phyloP scores from a whole-genome alignment of 2,113 vertebrate genomes.

The Morone chrysops region DNA sequence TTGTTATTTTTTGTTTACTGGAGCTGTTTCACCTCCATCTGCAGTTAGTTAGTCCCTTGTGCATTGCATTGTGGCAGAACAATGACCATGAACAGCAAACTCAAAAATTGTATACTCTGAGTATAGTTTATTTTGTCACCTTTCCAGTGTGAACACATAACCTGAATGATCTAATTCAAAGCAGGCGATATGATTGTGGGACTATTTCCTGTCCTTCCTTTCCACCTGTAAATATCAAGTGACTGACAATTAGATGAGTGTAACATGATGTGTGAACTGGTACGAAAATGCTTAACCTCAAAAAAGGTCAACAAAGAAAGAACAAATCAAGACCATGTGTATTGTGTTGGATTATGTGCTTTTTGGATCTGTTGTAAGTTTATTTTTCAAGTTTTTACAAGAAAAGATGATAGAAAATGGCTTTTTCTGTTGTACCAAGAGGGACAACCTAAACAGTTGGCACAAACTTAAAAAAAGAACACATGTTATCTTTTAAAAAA shows the following conservation, averaged over 20 bases:
- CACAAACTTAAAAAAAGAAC: conserved; percentile 45
- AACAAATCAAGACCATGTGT: conserved; percentile 22
- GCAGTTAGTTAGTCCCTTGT: neutral
- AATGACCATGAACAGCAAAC: neutral
- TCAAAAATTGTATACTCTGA: neutral
- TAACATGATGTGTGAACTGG: neutral
- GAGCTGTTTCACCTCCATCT: neutral
- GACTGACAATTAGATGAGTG: neutral
- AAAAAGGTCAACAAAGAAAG: neutral
- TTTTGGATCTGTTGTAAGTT: neutral
- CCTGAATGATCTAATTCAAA: neutral
- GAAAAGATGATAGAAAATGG: conserved; percentile 32
- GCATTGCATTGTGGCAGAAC: too few relatives aligned
- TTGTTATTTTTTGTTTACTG: neutral
- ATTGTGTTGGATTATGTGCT: neutral
- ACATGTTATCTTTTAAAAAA: conserved; percentile 17
- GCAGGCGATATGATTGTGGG: neutral
- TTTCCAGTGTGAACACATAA: neutral
- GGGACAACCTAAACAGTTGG: conserved; percentile 45
- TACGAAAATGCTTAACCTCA: neutral
- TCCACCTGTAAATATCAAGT: neutral
- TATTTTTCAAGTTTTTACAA: conserved; percentile 10
- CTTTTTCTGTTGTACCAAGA: conserved; percentile 15
- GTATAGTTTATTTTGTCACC: too few relatives aligned
- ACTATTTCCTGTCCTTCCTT: neutral